A percentile compares a stretch with the other conserved stretches of the same genome.
Conservation (phyloP, 2,113 vertebrate species). For the Sander vitreus region DNA sequence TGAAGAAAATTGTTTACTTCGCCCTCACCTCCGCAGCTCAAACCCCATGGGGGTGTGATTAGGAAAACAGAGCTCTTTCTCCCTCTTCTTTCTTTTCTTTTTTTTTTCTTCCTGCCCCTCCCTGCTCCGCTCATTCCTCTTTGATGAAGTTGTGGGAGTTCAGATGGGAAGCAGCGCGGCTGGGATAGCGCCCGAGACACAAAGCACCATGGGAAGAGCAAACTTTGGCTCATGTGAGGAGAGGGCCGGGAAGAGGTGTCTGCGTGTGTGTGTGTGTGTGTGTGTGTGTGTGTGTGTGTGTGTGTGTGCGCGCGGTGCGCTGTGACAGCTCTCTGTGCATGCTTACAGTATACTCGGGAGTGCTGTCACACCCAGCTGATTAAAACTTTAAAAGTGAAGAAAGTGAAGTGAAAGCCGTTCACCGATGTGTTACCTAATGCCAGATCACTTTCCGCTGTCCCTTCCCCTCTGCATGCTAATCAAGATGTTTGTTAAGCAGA, state of each 20-base stretch:
- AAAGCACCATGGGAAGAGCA: conserved; percentile 81
- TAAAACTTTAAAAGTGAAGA: conserved; percentile 55
- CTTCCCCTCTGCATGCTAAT: conserved; percentile 42
- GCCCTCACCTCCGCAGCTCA: conserved; percentile 75
- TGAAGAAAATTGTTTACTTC: conserved; percentile 81
- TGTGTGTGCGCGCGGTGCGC: neutral
- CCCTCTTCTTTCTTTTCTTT: conserved; percentile 16
- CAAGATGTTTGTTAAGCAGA: conserved; percentile 40
- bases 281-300: conserved; percentile 24
- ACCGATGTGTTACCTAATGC: conserved; percentile 35
- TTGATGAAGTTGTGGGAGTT: conserved; percentile 83
- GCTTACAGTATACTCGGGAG: conserved; percentile 38
- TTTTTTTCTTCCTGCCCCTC: conserved; percentile 55
- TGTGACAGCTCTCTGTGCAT: conserved; percentile 1
- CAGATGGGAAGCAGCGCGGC: conserved; percentile 63
- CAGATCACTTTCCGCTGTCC: conserved; percentile 11
- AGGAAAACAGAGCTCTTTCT: conserved; percentile 59
- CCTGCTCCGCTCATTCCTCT: conserved; percentile 66
- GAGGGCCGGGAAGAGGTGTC: conserved; percentile 12
- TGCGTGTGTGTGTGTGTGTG: conserved; percentile 11
- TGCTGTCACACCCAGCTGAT: conserved; percentile 48
- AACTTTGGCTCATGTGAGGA: conserved; percentile 67
- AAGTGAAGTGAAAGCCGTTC: conserved; percentile 21
- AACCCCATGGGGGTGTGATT: conserved; percentile 73
- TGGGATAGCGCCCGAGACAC: conserved; percentile 69